Percentiles rank a stretch among this genome's conserved stretches.
These are phyloP conservation scores for Cephus sareptanus DNA, from an alignment of 2,888 invertebrate species.

Conservation along the genomic window DNA sequence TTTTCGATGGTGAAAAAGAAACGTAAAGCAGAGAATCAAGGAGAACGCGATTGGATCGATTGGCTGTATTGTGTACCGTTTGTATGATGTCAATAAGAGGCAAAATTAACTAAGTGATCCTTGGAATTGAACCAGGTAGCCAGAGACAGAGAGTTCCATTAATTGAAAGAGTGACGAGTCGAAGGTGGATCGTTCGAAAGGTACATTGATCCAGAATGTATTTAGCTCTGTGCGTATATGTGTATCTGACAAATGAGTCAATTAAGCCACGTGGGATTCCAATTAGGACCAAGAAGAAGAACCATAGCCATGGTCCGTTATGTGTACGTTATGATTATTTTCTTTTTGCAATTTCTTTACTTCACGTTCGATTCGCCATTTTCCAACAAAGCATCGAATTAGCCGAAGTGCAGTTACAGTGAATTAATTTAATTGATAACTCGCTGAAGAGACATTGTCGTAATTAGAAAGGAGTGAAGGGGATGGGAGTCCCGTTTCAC, in stretches of 20 bases:
- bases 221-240: not conserved
- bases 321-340: not conserved
- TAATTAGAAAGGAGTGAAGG: not conserved
- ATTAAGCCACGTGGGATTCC: not conserved
- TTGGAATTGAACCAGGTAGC: not conserved
- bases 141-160: not conserved
- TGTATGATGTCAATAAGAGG: not conserved
- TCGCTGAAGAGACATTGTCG: not conserved
- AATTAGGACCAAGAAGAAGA: not conserved
- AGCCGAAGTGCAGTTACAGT: not conserved
- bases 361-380: not conserved
- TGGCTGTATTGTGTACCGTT: not conserved
- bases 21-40: not conserved
- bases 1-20: not conserved
- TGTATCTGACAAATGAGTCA: not conserved
- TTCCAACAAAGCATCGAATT: not conserved
- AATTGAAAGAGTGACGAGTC: not conserved
- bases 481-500: not conserved
- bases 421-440: not conserved
- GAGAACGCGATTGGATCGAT: not conserved
- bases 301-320: not conserved
- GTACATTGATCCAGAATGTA: not conserved
- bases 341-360: not conserved
- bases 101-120: not conserved
- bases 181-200: not conserved